These are phyloP conservation scores for Trachemys scripta DNA, from an alignment of 2,113 vertebrate genomes.

Conservation along the genomic window DNA sequence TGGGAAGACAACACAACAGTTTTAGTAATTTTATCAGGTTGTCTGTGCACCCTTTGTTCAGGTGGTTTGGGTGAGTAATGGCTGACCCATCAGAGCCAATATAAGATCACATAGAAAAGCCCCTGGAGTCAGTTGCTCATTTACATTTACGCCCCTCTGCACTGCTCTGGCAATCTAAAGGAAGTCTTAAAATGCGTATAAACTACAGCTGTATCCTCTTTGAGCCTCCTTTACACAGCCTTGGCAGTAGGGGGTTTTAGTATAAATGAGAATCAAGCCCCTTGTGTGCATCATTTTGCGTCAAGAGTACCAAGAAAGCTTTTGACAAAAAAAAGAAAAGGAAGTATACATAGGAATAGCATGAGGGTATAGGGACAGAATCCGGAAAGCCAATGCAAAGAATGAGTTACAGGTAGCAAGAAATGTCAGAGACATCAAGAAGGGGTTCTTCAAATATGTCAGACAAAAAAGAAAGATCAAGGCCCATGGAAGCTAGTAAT, in stretches of 20 bases:
- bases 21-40: slow-evolving; percentile 29
- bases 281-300: neutral
- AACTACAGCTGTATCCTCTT: slow-evolving; percentile 22
- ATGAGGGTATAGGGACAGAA: too few relatives aligned
- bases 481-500: too few relatives aligned
- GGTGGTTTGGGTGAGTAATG: slow-evolving; percentile 61
- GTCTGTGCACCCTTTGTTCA: slow-evolving; percentile 36
- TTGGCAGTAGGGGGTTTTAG: neutral
- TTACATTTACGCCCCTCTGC: slow-evolving; percentile 47
- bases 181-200: slow-evolving; percentile 29
- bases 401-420: too few relatives aligned
- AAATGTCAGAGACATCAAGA: too few relatives aligned
- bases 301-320: neutral
- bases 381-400: too few relatives aligned
- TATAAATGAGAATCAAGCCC: neutral
- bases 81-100: slow-evolving; percentile 55
- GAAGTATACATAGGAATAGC: too few relatives aligned
- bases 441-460: too few relatives aligned
- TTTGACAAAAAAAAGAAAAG: neutral
- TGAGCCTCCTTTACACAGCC: neutral
- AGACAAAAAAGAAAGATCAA: too few relatives aligned
- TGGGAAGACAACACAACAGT: slow-evolving; percentile 9
- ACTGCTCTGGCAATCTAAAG: slow-evolving; percentile 34
- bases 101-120: slow-evolving; percentile 48
- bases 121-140: slow-evolving; percentile 37